phyloP scores from a whole-genome alignment of 2,888 invertebrate genomes.

The Drosophila testacea region DNA sequence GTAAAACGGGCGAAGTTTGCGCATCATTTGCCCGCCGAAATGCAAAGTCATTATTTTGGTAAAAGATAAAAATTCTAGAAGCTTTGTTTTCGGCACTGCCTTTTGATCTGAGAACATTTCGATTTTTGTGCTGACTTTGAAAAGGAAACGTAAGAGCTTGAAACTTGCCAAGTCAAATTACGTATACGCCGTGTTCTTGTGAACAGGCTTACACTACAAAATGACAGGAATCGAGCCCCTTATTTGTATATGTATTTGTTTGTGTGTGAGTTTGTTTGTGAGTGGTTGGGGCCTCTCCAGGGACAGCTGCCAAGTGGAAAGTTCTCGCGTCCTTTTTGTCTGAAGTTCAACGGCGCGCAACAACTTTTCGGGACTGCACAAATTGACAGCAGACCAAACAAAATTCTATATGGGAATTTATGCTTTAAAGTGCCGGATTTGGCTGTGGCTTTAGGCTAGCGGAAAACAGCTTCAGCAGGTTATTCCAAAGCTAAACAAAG shows the following conservation, averaged over 20 bases:
- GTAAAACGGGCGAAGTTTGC: constrained; percentile 44
- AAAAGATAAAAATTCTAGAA: constrained; percentile 52
- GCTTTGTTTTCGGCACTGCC: constrained; percentile 41
- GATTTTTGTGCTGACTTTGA: constrained; percentile 26
- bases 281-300: constrained; percentile 21
- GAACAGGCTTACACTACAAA: constrained; percentile 29
- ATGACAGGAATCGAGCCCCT: neutral
- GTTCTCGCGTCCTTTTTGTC: constrained; percentile 67
- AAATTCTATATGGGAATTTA: constrained; percentile 40
- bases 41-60: constrained; percentile 74
- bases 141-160: constrained; percentile 8
- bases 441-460: constrained; percentile 17
- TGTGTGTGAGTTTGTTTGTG: constrained; percentile 11
- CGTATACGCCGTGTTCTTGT: constrained; percentile 62
- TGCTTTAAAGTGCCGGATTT: constrained; percentile 45
- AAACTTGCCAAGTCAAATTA: constrained; percentile 41
- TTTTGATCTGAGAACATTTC: constrained; percentile 33
- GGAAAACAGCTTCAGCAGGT: constrained; percentile 22
- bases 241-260: constrained; percentile 1
- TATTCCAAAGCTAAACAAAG: constrained; percentile 32
- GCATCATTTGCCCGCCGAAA: constrained; percentile 69
- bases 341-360: constrained; percentile 72
- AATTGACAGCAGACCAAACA: constrained; percentile 54
- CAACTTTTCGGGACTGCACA: constrained; percentile 57
- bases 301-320: constrained; percentile 67